These are phyloP conservation scores for Chaunax sp. DNA, from an alignment of 2,797 vertebrate species.

Conservation along the genomic window DNA sequence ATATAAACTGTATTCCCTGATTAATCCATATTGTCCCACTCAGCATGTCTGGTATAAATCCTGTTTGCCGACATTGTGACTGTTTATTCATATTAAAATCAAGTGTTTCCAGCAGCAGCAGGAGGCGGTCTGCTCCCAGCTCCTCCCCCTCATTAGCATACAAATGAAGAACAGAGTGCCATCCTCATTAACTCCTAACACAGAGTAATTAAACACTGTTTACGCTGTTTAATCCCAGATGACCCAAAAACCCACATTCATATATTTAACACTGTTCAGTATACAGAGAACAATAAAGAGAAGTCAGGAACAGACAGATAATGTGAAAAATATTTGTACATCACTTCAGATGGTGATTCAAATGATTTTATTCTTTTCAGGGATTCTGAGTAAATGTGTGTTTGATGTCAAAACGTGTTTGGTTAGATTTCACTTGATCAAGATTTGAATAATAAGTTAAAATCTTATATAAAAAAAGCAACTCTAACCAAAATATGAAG, in stretches of 20 bases:
- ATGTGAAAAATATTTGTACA: too few relatives aligned
- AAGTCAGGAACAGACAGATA: too few relatives aligned
- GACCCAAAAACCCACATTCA: background rate
- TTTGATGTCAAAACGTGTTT: too few relatives aligned
- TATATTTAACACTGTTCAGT: background rate
- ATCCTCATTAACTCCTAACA: slow-evolving; percentile 7
- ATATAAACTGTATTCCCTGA: too few relatives aligned
- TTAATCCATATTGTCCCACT: background rate
- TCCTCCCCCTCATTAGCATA: slow-evolving; percentile 15
- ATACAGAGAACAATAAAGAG: slow-evolving; percentile 1
- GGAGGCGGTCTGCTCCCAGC: background rate
- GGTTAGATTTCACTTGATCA: too few relatives aligned
- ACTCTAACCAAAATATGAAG: too few relatives aligned
- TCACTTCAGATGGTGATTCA: too few relatives aligned
- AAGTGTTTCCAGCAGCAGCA: background rate
- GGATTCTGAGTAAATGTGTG: too few relatives aligned
- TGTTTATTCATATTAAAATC: background rate
- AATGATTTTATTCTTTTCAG: too few relatives aligned
- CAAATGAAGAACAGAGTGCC: background rate
- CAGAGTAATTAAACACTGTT: background rate
- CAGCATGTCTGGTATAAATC: background rate
- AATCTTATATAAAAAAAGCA: too few relatives aligned
- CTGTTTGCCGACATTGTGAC: background rate
- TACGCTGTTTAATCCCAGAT: background rate
- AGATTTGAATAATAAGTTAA: too few relatives aligned